Conservation (phyloP, 2,797 vertebrate genomes). For the Oreochromis mossambicus region DNA sequence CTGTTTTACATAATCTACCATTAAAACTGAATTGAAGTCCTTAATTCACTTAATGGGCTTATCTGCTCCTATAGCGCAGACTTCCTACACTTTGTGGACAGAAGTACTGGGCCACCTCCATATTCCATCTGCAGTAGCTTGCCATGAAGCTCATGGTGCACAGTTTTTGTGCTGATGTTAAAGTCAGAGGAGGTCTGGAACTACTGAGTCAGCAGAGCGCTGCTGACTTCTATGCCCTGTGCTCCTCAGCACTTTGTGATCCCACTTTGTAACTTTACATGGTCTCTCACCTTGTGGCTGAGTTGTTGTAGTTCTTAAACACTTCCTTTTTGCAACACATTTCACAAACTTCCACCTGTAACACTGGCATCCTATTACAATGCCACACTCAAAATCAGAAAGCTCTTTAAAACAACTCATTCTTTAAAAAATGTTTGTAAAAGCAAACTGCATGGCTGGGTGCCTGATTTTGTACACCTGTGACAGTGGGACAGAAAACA, state of each 20-base stretch:
- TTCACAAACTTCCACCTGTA: background rate
- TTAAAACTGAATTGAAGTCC: background rate
- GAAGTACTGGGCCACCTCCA: background rate
- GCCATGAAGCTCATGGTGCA: background rate
- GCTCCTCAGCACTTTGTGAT: background rate
- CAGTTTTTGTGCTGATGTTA: background rate
- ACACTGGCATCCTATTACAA: background rate
- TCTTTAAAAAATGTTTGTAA: background rate
- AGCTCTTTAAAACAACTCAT: background rate
- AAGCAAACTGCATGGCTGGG: background rate
- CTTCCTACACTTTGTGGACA: background rate
- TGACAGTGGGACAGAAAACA: background rate
- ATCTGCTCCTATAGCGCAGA: background rate
- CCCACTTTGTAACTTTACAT: background rate
- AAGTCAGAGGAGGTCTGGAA: fast-evolving
- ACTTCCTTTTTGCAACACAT: background rate
- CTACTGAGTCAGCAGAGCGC: background rate
- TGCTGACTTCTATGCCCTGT: background rate
- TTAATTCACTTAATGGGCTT: background rate
- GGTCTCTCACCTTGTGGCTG: background rate
- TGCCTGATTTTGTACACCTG: background rate
- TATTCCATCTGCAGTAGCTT: background rate
- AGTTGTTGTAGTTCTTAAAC: background rate
- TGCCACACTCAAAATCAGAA: background rate
- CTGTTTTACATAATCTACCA: background rate